Evolutionary conservation across 2,888 invertebrate species (phyloP), one percentile per base, ranked within the genome.

Genomic region (Patella ulyssiponensis): DNA sequence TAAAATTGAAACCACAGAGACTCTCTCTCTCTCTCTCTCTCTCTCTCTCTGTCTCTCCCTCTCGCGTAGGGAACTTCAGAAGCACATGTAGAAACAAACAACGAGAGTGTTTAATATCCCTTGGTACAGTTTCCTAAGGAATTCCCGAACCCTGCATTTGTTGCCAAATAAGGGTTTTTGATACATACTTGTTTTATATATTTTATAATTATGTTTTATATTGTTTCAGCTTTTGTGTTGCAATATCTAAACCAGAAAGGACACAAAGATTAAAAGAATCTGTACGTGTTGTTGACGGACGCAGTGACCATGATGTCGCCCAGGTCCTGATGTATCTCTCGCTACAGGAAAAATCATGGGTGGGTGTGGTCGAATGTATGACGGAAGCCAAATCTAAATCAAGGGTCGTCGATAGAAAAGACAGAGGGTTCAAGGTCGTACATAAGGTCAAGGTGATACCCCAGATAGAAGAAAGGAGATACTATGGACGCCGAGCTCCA

Each of bases 221-320:
- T 72, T 14, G 33, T 77, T 82, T n/a, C 84, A 91, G 91, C 76
- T 90, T 88, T 79, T 90, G 90, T 79, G 88, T 91, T 12, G 89
- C 88, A 11, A 77, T 86, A 52, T 83, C 88, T 4, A 86, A 85
- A 64, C 88, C 89, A 14, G 87, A 86, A 17, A 83, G 88, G 17
- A 86, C 85, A 73, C 83, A 84, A 64, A 82, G 88, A 71, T 82
- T 91, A 78, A 83, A 83, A 53, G 83, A 87, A 23, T 87, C 88
- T 12, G 80, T 89, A 7, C 80, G 81, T 9, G 74, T 88, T 7
- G 76, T 90, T 7, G 89, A 89, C 76, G 84, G 82, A 11, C 76
- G 84, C 9, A 80, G 75, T 44, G 82, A 81, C 64, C 85, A 82
- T 78, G 86, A 87, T 74, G 85, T 84, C 72, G 90, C 90, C 2